These are phyloP conservation scores for Xestia rhomboidea DNA, from an alignment of 2,888 invertebrate species.

Conservation along the genomic window DNA sequence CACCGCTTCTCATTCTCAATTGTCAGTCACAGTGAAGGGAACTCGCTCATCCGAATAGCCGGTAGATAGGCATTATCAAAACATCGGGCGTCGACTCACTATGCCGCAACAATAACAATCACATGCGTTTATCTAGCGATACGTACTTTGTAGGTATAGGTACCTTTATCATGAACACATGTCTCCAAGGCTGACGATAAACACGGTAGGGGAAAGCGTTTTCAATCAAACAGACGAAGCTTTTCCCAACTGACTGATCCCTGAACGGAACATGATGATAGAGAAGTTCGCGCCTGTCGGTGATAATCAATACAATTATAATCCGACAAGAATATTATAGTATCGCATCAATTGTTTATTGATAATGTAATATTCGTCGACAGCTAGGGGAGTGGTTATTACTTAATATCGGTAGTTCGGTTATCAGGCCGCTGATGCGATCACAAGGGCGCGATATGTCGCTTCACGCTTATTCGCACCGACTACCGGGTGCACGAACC, in stretches of 20 bases:
- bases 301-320: constrained; percentile 66
- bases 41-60: constrained; percentile 82
- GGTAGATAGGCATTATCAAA: constrained; percentile 82
- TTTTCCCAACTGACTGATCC: constrained; percentile 38
- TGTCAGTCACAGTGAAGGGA: constrained; percentile 71
- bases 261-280: constrained; percentile 31
- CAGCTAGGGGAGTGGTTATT: constrained; percentile 87
- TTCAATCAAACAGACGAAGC: constrained; percentile 22
- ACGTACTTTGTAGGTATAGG: constrained; percentile 58
- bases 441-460: constrained; percentile 84
- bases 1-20: constrained; percentile 67
- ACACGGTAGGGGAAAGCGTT: constrained; percentile 26
- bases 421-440: constrained; percentile 87
- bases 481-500: constrained; percentile 72
- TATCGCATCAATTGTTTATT: constrained; percentile 81
- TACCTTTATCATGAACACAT: constrained; percentile 62
- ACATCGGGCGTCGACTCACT: constrained; percentile 72
- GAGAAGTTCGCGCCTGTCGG: constrained; percentile 47
- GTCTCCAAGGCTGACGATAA: constrained; percentile 44
- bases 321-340: constrained; percentile 67
- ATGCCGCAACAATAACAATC: constrained; percentile 75
- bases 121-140: constrained; percentile 69
- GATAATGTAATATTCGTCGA: constrained; percentile 81
- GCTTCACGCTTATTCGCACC: constrained; percentile 79
- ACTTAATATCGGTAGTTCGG: constrained; percentile 85